Conservation (phyloP, 2,113 vertebrate genomes). For the Callithrix jacchus region DNA sequence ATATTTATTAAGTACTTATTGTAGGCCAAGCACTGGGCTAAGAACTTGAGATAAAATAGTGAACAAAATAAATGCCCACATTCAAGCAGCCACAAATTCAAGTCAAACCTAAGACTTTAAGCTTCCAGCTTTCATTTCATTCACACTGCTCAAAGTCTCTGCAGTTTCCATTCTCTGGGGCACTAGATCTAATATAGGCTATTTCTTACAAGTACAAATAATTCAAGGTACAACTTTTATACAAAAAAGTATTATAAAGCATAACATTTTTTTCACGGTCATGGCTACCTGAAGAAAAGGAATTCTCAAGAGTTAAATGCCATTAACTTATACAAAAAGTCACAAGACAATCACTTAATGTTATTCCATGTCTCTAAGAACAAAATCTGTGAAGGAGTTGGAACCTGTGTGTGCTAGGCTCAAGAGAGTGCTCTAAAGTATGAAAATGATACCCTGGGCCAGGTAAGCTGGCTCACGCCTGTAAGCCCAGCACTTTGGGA, state of each 20-base stretch:
- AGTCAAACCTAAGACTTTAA: slow-evolving; percentile 20
- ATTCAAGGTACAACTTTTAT: neutral
- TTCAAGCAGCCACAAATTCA: slow-evolving; percentile 34
- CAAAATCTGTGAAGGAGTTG: neutral
- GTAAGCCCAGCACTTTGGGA: no score
- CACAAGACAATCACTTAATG: neutral
- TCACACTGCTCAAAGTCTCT: neutral
- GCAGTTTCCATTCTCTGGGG: neutral
- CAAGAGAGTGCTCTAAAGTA: neutral
- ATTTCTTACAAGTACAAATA: slow-evolving; percentile 35
- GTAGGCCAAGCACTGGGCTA: neutral
- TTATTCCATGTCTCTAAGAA: slow-evolving; percentile 25
- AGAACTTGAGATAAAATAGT: neutral
- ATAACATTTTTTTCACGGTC: neutral
- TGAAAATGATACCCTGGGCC: neutral
- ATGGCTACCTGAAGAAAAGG: neutral
- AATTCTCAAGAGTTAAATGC: slow-evolving; percentile 41
- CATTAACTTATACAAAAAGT: neutral
- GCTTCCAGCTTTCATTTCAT: slow-evolving; percentile 48
- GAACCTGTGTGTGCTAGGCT: neutral
- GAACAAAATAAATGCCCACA: slow-evolving; percentile 39
- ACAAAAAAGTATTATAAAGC: neutral
- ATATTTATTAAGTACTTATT: slow-evolving; percentile 32
- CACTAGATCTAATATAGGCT: neutral
- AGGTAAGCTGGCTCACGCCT: no score